Percentiles rank a stretch among this genome's conserved stretches.
phyloP scores from a whole-genome alignment of 1,140 invertebrate species.

The Oscheius sp. region DNA sequence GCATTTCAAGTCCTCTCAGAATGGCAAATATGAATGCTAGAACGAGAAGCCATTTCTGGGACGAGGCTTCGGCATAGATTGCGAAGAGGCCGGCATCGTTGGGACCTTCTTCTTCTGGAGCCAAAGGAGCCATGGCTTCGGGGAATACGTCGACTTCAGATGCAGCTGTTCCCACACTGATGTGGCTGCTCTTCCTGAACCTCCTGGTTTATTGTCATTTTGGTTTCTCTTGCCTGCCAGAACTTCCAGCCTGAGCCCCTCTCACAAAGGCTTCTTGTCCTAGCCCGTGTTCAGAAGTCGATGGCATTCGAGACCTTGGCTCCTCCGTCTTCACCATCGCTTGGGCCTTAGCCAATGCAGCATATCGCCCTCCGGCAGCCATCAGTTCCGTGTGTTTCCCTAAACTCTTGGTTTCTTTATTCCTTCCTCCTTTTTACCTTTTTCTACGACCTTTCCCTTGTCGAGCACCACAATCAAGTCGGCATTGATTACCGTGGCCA shows the following conservation, averaged over 20 bases:
- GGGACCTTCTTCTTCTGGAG: not conserved
- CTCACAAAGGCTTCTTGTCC: not conserved
- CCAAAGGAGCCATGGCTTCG: not conserved
- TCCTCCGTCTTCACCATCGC: constrained; percentile 37
- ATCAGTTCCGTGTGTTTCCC: constrained; percentile 64
- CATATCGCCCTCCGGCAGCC: constrained; percentile 47
- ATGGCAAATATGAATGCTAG: constrained; percentile 13
- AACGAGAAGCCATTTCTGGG: not conserved
- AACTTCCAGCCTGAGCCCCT: not conserved
- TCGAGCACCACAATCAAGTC: constrained; percentile 61
- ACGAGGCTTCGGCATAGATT: not conserved
- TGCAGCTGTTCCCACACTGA: not conserved
- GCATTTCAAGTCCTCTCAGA: constrained; percentile 17
- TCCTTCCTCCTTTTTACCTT: too few relatives aligned
- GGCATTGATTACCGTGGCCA: not conserved
- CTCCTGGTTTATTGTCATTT: not conserved
- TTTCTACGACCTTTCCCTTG: constrained; percentile 39
- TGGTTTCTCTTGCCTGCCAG: not conserved
- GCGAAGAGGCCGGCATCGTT: not conserved
- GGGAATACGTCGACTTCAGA: not conserved
- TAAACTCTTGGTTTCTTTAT: too few relatives aligned
- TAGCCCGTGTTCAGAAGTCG: not conserved
- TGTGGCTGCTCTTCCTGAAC: not conserved
- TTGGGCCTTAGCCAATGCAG: constrained; percentile 66
- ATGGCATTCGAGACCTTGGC: not conserved